Percentiles rank a stretch among this genome's conserved stretches.
Conservation (phyloP, 1,140 invertebrate species). For the Cheumatopsyche charites region DNA sequence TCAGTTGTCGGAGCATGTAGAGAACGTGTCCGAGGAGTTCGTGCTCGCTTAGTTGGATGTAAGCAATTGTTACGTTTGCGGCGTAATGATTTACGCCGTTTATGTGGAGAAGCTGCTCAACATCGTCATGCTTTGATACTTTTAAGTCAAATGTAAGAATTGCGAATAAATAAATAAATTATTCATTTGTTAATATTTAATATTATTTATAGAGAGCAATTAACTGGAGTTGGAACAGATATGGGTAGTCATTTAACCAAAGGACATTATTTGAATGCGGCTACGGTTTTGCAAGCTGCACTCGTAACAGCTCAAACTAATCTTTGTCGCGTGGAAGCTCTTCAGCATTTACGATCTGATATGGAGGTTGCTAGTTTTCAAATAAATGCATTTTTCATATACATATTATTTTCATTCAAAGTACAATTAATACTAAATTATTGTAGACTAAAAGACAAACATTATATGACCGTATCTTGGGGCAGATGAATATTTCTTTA, state of each 20-base stretch:
- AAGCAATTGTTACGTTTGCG: constrained; percentile 89
- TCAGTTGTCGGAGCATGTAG: constrained; percentile 78
- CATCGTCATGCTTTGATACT: constrained; percentile 89
- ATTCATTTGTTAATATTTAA: constrained; percentile 16
- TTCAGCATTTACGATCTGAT: constrained; percentile 77
- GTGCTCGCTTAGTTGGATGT: constrained; percentile 88
- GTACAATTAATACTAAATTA: neutral
- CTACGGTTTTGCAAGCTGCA: constrained; percentile 76
- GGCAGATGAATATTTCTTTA: constrained; percentile 40
- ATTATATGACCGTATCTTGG: constrained; percentile 42
- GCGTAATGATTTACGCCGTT: constrained; percentile 88
- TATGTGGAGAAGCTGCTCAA: constrained; percentile 92
- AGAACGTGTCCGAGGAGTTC: constrained; percentile 81
- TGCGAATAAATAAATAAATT: constrained; percentile 8
- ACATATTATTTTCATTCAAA: constrained; percentile 3
- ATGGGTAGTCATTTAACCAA: constrained; percentile 72
- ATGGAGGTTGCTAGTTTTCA: constrained; percentile 58
- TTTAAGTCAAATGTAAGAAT: constrained; percentile 84
- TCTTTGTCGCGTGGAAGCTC: constrained; percentile 79
- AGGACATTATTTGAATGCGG: constrained; percentile 87
- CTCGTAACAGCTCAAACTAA: constrained; percentile 71
- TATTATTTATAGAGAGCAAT: constrained; percentile 69
- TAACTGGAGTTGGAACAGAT: constrained; percentile 79
- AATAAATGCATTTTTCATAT: neutral
- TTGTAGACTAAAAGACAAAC: constrained; percentile 42